Percentiles rank a stretch among this genome's conserved stretches.
phyloP scores from a whole-genome alignment of 2,888 invertebrate species.

The Apocheima hispidaria region DNA sequence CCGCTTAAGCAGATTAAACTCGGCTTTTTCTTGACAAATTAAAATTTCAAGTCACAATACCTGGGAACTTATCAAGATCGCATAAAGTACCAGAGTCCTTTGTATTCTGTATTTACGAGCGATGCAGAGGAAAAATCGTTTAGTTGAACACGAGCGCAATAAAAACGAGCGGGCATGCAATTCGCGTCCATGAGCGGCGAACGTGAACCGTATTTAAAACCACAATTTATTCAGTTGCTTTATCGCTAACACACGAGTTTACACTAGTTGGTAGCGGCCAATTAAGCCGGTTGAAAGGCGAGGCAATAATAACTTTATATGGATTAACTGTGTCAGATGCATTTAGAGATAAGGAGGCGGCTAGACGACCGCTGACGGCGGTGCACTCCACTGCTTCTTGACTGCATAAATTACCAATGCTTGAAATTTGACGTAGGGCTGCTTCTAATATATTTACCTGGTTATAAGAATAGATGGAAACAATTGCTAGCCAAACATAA shows the following conservation, averaged over 20 bases:
- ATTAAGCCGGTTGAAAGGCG: slow-evolving; percentile 77
- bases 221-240: slow-evolving; percentile 74
- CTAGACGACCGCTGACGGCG: slow-evolving; percentile 66
- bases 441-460: slow-evolving; percentile 26
- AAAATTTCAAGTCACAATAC: slow-evolving; percentile 67
- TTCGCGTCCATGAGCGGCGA: slow-evolving; percentile 65
- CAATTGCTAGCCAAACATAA: background rate
- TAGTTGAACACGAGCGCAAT: slow-evolving; percentile 69
- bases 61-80: slow-evolving; percentile 71
- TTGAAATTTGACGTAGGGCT: slow-evolving; percentile 61
- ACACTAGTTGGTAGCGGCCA: slow-evolving; percentile 75
- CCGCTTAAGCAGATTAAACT: slow-evolving; percentile 64
- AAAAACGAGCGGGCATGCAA: slow-evolving; percentile 67
- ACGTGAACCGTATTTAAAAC: slow-evolving; percentile 69
- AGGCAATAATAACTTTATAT: slow-evolving; percentile 79
- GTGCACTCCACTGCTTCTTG: slow-evolving; percentile 55
- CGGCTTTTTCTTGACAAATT: slow-evolving; percentile 68
- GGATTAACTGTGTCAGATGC: slow-evolving; percentile 79
- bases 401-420: slow-evolving; percentile 67
- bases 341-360: slow-evolving; percentile 69
- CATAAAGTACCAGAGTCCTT: slow-evolving; percentile 67
- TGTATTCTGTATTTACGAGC: slow-evolving; percentile 71
- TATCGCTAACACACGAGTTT: slow-evolving; percentile 75
- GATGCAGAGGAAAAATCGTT: slow-evolving; percentile 69
- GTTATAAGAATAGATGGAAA: background rate